Percentiles rank a stretch among this genome's conserved stretches.
Evolutionary conservation across 2,888 invertebrate genomes (phyloP).

Genomic region (Chalcosyrphus nemorum): DNA sequence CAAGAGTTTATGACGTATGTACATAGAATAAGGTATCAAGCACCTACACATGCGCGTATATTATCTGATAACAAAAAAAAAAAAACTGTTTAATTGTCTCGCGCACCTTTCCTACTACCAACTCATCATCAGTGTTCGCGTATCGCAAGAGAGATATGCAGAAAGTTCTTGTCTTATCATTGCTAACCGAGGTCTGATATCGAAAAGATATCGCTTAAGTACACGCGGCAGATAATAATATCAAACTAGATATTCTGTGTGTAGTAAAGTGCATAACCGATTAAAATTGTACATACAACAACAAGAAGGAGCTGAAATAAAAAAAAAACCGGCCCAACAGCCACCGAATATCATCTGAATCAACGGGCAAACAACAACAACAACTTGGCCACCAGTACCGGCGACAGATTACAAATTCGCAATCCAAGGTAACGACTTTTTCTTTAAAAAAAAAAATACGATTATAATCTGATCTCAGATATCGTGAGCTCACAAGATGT

Average conservation of each 20-base stretch:
- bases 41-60: constrained; percentile 23
- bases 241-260: constrained; percentile 73
- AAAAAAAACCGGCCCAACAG: constrained; percentile 31
- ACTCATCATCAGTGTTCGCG: constrained; percentile 7
- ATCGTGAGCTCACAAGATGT: constrained; percentile 56
- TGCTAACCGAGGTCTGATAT: constrained; percentile 74
- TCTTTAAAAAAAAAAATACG: too few relatives aligned
- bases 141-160: constrained; percentile 69
- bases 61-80: neutral
- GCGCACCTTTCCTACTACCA: too few relatives aligned
- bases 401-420: constrained; percentile 51
- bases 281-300: constrained; percentile 57
- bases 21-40: constrained; percentile 23
- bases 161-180: constrained; percentile 74
- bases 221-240: constrained; percentile 73
- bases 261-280: constrained; percentile 74
- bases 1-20: constrained; percentile 64
- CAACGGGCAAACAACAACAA: neutral
- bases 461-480: constrained; percentile 58
- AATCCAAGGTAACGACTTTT: constrained; percentile 50
- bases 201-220: constrained; percentile 74
- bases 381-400: neutral
- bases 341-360: constrained; percentile 62
- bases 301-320: neutral
- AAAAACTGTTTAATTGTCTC: neutral